Base-by-base conservation (phyloP, 64 coral and sea anemone genomes). In the Cladopsammia gracilis region DNA sequence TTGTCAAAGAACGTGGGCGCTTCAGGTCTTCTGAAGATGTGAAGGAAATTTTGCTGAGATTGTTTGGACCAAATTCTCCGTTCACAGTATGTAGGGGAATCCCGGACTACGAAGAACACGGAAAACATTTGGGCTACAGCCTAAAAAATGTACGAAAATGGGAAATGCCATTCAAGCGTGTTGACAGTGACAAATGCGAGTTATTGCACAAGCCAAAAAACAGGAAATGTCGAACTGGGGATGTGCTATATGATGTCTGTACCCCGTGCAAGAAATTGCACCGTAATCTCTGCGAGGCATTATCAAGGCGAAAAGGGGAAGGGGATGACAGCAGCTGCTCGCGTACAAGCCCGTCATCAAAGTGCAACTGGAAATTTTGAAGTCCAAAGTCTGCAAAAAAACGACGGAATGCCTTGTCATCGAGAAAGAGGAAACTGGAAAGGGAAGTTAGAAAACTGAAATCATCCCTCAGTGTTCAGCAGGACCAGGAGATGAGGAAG, bases 211-310 rank as follows among this genome's bases (percentile, higher is more conserved):
- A 70, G 23, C 68, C 68, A 9, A 70, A 70, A 34, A 70, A 70
- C 22, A 25, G 68, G 25, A 70, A 70, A 8, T 4, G 68, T 4
- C 68, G 68, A 26, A 11, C 68, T 26, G 68, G 68, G 22, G 68
- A 70, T 70, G 68, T 25, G 11, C 68, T 70, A 6, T 70, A 70
- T 70, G 25, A 70, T 70, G 68, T 70, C n/a, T 70, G 68, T 20
- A 70, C n/a, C 5, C 68, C 68, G 68, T 70, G 68, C 68, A 70
- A 70, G 68, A 70, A 70, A 70, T 70, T 70, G 25, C 67, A 70
- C 67, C 67, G n/a, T 11, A 24, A 34, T 26, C 20, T 70, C n/a
- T 70, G 18, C 67, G 24, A 34, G 25, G 67, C 67, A 70, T 70
- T 70, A 20, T 6, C 52, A 54, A 54, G 11, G 6, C 11, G 52